Evolutionary conservation across 1,140 invertebrate genomes (phyloP).

Genomic region (Cydia amplana): DNA sequence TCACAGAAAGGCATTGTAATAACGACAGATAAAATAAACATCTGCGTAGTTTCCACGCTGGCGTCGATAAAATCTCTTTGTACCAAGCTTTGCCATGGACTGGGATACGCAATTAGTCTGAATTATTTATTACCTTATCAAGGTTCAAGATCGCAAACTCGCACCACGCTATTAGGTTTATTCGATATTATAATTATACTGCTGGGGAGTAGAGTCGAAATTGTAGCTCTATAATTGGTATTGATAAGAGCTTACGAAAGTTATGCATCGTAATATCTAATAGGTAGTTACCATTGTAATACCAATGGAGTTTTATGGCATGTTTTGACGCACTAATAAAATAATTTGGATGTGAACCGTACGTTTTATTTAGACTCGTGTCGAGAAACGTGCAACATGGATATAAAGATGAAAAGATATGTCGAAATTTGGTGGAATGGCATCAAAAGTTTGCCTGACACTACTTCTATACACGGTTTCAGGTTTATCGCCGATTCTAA

Average conservation of each 20-base stretch:
- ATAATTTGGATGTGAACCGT: background rate
- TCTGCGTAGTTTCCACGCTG: conserved; percentile 23
- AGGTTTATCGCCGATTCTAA: conserved; percentile 79
- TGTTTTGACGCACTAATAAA: background rate
- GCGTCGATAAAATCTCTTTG: conserved; percentile 26
- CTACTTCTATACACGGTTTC: conserved; percentile 80
- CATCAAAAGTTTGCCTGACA: conserved; percentile 67
- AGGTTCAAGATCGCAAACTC: background rate
- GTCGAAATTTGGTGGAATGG: conserved; percentile 71
- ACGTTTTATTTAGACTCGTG: background rate
- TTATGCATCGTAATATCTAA: background rate
- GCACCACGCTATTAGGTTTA: conserved; percentile 14
- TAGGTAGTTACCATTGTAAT: no score
- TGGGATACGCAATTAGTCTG: conserved; percentile 22
- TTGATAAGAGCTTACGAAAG: background rate
- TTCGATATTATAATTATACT: conserved; percentile 12
- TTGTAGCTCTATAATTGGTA: background rate
- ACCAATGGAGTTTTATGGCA: background rate
- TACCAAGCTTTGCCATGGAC: conserved; percentile 19
- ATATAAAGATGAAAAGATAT: conserved; percentile 48
- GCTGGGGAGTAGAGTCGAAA: background rate
- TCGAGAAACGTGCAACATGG: conserved; percentile 27
- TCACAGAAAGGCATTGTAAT: conserved; percentile 6
- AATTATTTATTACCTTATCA: conserved; percentile 27
- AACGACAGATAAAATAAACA: conserved; percentile 19